These are phyloP conservation scores for Pelobates fuscus DNA, from an alignment of 2,113 vertebrate genomes.

Conservation along the genomic window DNA sequence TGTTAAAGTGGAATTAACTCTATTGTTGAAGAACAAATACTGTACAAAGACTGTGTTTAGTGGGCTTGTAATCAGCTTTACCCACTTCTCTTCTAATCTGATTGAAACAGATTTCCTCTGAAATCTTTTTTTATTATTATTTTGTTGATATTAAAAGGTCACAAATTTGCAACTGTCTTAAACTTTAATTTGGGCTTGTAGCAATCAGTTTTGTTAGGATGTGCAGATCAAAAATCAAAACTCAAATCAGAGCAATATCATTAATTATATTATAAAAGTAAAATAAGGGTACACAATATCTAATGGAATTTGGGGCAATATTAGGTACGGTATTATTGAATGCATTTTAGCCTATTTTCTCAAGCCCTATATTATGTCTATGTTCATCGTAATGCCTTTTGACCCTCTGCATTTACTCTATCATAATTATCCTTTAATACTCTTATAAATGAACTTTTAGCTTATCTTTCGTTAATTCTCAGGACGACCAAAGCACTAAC, in stretches of 20 bases:
- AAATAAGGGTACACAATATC: not conserved
- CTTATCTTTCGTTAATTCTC: constrained; percentile 81
- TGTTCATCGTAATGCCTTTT: constrained; percentile 75
- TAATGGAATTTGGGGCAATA: constrained; percentile 48
- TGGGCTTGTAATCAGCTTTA: constrained; percentile 84
- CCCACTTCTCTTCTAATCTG: constrained; percentile 80
- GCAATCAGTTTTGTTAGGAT: constrained; percentile 55
- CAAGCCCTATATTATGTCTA: constrained; percentile 68
- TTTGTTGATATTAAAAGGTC: constrained; percentile 80
- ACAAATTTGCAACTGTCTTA: constrained; percentile 65
- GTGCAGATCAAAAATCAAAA: constrained; percentile 30
- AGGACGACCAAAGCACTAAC: constrained; percentile 70
- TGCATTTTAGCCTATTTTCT: constrained; percentile 67
- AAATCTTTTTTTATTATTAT: constrained; percentile 77
- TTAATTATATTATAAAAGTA: constrained; percentile 40
- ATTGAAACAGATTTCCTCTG: constrained; percentile 82
- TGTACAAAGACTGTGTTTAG: constrained; percentile 74
- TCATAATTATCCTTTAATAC: constrained; percentile 86
- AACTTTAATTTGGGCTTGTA: constrained; percentile 71
- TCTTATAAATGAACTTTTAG: constrained; percentile 84
- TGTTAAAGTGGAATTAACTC: constrained; percentile 74
- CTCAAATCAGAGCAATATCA: constrained; percentile 33
- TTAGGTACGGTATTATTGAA: constrained; percentile 53
- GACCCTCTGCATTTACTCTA: constrained; percentile 76
- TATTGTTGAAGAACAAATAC: constrained; percentile 75